Evolutionary conservation across 2,113 vertebrate species (phyloP).

Genomic region (Castor canadensis): DNA sequence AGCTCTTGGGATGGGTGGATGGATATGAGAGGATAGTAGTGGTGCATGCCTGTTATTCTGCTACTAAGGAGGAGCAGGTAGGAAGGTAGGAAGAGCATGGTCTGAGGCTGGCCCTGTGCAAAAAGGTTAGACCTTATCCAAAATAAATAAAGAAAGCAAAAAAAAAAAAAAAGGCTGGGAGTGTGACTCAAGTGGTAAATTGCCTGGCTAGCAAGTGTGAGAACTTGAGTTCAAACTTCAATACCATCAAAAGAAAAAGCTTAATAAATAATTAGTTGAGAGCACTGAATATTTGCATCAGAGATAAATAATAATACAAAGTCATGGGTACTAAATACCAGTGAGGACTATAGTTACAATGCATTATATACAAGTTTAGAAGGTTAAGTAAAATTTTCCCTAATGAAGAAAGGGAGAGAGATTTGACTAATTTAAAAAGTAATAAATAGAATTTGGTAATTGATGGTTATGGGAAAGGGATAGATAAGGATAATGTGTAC

Average conservation of each 20-base stretch:
- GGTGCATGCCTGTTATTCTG: too few relatives aligned
- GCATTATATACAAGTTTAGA: neutral
- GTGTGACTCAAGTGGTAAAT: too few relatives aligned
- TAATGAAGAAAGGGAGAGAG: neutral
- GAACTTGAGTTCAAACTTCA: too few relatives aligned
- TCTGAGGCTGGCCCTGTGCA: too few relatives aligned
- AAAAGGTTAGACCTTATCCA: neutral
- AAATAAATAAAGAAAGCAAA: neutral
- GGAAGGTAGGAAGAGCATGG: too few relatives aligned
- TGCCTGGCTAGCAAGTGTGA: too few relatives aligned
- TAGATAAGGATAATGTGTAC: neutral
- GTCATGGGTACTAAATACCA: neutral
- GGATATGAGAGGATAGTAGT: too few relatives aligned
- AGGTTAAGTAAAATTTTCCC: neutral
- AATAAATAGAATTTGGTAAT: slow-evolving; percentile 15
- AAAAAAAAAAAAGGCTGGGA: too few relatives aligned
- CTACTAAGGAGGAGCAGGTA: too few relatives aligned
- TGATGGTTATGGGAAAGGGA: neutral
- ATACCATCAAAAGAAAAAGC: too few relatives aligned
- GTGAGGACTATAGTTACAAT: neutral
- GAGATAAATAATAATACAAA: slow-evolving; percentile 22
- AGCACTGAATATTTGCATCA: slow-evolving; percentile 17
- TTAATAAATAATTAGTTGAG: neutral
- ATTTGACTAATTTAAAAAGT: neutral
- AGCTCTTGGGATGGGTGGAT: too few relatives aligned